Percentiles rank a stretch among this genome's conserved stretches.
phyloP scores from a whole-genome alignment of 2,113 vertebrate genomes.

The Tyto alba region DNA sequence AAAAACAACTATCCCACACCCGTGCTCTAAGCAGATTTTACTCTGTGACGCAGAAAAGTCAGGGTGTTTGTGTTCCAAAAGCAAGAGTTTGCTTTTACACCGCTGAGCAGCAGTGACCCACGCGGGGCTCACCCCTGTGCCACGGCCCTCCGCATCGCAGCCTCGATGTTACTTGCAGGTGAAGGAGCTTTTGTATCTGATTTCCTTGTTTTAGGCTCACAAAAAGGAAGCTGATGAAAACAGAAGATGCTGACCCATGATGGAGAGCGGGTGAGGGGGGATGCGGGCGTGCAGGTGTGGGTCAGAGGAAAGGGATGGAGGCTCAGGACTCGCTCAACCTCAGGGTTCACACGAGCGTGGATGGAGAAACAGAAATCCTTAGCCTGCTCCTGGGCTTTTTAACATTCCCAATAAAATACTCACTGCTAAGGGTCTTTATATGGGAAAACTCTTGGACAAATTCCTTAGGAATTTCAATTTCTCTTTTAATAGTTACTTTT shows the following conservation, averaged over 20 bases:
- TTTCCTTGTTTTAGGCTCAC: slow-evolving; percentile 17
- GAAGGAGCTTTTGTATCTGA: slow-evolving; percentile 48
- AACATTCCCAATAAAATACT: not conserved
- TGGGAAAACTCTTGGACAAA: not conserved
- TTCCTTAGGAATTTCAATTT: not conserved
- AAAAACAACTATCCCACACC: not conserved
- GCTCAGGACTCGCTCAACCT: not conserved
- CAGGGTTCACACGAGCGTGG: not conserved
- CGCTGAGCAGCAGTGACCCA: not conserved
- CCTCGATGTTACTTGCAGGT: not conserved
- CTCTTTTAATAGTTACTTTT: not conserved
- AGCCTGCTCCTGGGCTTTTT: not conserved
- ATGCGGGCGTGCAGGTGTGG: fast-evolving
- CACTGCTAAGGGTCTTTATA: not conserved
- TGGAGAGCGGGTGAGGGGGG: not conserved
- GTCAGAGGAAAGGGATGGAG: not conserved
- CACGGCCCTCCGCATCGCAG: not conserved
- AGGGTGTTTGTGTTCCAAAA: not conserved
- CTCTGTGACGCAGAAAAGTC: not conserved
- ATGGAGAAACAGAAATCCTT: not conserved
- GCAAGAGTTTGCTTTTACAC: not conserved
- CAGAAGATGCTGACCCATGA: not conserved
- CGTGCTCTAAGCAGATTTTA: not conserved
- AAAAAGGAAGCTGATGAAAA: not conserved
- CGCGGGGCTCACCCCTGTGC: not conserved